phyloP scores from a whole-genome alignment of 2,113 vertebrate genomes.

The Beaufortia kweichowensis region DNA sequence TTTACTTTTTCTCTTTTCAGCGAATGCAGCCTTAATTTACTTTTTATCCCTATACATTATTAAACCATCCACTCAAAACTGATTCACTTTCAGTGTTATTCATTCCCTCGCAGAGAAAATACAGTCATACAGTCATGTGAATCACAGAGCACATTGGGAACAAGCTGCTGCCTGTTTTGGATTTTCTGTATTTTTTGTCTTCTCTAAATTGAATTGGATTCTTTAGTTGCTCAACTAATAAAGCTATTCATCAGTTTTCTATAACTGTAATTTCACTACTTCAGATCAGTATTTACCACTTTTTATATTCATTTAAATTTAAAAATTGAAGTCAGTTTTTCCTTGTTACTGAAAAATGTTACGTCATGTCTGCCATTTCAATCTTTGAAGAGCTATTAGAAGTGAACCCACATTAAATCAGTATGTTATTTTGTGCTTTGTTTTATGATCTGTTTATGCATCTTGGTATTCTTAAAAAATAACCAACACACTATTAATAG shows the following conservation, averaged over 20 bases:
- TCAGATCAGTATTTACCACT: background rate
- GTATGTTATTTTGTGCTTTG: background rate
- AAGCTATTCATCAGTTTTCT: background rate
- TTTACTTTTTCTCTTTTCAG: background rate
- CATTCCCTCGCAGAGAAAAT: background rate
- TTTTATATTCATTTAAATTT: background rate
- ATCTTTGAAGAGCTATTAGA: background rate
- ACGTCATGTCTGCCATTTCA: background rate
- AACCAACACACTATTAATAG: no score
- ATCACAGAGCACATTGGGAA: background rate
- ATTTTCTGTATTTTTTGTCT: background rate
- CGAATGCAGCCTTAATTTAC: slow-evolving; percentile 29
- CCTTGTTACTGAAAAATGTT: background rate
- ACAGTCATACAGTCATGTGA: background rate
- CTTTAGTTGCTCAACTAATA: background rate
- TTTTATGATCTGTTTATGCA: background rate
- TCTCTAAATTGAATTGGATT: background rate
- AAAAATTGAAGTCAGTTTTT: background rate
- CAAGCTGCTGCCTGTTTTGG: background rate
- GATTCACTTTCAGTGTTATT: slow-evolving; percentile 9
- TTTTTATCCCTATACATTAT: slow-evolving; percentile 8
- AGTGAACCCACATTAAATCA: background rate
- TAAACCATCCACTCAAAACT: slow-evolving; percentile 16
- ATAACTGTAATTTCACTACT: background rate
- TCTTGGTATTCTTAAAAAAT: background rate